phyloP scores from a whole-genome alignment of 2,888 invertebrate species.

The Tiphia femorata region DNA sequence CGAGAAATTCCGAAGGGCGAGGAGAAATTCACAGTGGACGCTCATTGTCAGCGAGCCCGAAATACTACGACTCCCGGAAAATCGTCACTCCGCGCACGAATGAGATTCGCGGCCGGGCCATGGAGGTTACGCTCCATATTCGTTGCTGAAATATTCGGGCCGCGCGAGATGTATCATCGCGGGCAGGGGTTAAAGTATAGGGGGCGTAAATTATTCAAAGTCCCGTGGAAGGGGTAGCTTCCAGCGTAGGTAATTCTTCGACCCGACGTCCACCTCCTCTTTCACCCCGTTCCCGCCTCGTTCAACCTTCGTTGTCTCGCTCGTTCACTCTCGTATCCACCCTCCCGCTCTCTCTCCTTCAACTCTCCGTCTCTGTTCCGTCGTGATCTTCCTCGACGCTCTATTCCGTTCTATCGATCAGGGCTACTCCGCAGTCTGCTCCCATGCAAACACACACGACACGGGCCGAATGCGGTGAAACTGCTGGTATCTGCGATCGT shows the following conservation, averaged over 20 bases:
- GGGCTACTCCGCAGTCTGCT: slow-evolving; percentile 43
- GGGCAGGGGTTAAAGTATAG: neutral
- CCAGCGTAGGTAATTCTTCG: slow-evolving; percentile 25
- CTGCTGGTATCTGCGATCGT: slow-evolving; percentile 63
- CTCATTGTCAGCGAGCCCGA: too few species aligned
- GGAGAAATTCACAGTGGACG: neutral
- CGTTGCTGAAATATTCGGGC: too few species aligned
- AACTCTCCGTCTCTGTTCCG: slow-evolving; percentile 22
- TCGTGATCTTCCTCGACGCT: slow-evolving; percentile 46
- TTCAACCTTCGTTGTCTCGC: neutral
- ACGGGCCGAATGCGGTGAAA: slow-evolving; percentile 59
- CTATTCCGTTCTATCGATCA: slow-evolving; percentile 60
- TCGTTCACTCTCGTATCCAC: too few species aligned
- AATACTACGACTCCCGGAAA: too few species aligned
- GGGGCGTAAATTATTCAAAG: neutral
- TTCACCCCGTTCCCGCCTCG: neutral
- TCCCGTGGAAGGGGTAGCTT: neutral
- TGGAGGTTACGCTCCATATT: too few species aligned
- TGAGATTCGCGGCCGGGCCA: too few species aligned
- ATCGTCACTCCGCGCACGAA: too few species aligned
- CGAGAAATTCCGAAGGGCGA: neutral
- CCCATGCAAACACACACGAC: slow-evolving; percentile 57
- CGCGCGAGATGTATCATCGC: too few species aligned
- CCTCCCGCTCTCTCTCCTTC: too few species aligned
- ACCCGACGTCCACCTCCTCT: slow-evolving; percentile 15